Percentiles rank a stretch among this genome's conserved stretches.
Evolutionary conservation across 1,140 invertebrate species (phyloP).

Genomic region (Macrobrachium rosenbergii): DNA sequence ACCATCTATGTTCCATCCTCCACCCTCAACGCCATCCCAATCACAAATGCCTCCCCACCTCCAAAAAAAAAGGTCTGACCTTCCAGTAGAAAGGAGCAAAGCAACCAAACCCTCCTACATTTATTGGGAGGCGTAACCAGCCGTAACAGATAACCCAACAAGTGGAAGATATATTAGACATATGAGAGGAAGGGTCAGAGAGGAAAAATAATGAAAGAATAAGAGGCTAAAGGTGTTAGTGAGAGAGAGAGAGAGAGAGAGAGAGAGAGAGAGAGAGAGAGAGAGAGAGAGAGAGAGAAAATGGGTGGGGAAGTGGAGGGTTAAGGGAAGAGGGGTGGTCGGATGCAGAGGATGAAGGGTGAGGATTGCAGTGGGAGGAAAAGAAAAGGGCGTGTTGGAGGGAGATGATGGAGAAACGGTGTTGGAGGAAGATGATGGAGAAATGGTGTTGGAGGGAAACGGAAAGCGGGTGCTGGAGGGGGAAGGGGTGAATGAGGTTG

Average conservation of each 20-base stretch:
- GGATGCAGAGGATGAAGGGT: neutral
- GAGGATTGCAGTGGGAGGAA: neutral
- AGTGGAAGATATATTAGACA: neutral
- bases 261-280: conserved; percentile 17
- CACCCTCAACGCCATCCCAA: too few relatives aligned
- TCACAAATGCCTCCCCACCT: too few relatives aligned
- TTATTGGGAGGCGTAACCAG: too few relatives aligned
- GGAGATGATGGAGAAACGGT: neutral
- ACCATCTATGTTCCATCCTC: too few relatives aligned
- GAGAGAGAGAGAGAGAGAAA: neutral
- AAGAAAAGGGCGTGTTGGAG: neutral
- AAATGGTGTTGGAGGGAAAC: neutral
- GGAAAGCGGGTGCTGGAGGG: neutral
- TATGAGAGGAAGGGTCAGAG: neutral
- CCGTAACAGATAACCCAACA: too few relatives aligned
- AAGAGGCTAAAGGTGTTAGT: neutral
- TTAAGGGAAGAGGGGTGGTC: neutral
- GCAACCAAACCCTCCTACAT: too few relatives aligned
- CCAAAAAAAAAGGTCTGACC: too few relatives aligned
- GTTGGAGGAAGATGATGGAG: neutral
- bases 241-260: conserved; percentile 20
- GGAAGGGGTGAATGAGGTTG: neutral
- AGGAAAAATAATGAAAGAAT: neutral
- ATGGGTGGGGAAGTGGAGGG: neutral
- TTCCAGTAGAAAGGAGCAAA: too few relatives aligned